Evolutionary conservation across 2,113 vertebrate species (phyloP).

Genomic region (Pteruthius melanotis): DNA sequence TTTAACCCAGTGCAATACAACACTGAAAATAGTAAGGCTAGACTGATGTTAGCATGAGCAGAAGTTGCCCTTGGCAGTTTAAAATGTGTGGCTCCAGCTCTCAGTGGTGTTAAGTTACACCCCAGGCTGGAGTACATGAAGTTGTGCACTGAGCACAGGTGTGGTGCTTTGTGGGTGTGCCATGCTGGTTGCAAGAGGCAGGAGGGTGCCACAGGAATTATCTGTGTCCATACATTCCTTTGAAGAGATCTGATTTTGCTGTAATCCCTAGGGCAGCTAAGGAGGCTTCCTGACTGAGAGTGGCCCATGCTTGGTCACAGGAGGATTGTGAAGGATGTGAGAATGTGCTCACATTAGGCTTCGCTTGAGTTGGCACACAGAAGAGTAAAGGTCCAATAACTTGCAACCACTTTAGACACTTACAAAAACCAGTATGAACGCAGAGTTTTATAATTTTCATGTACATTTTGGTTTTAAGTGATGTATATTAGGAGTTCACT

Average conservation of each 20-base stretch:
- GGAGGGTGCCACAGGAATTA: background rate
- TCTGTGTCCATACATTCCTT: rapidly evolving
- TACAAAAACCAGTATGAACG: background rate
- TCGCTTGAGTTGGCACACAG: background rate
- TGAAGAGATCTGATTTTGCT: background rate
- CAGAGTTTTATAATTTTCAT: background rate
- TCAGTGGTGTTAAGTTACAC: background rate
- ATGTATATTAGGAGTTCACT: background rate
- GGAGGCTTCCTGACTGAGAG: background rate
- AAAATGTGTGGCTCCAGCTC: background rate
- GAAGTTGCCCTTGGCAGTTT: background rate
- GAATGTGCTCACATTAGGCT: rapidly evolving
- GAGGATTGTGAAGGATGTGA: background rate
- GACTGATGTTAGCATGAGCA: background rate
- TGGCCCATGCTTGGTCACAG: rapidly evolving
- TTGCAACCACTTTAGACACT: background rate
- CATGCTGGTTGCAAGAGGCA: background rate
- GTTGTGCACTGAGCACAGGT: background rate
- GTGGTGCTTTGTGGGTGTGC: background rate
- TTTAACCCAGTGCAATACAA: background rate
- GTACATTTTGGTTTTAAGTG: background rate
- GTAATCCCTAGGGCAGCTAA: background rate
- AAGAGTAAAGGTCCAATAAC: background rate
- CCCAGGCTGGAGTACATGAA: background rate
- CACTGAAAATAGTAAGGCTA: background rate